Percentiles rank a stretch among this genome's conserved stretches.
Conservation (phyloP, 1,140 invertebrate species). For the Drosophila kanapiae region DNA sequence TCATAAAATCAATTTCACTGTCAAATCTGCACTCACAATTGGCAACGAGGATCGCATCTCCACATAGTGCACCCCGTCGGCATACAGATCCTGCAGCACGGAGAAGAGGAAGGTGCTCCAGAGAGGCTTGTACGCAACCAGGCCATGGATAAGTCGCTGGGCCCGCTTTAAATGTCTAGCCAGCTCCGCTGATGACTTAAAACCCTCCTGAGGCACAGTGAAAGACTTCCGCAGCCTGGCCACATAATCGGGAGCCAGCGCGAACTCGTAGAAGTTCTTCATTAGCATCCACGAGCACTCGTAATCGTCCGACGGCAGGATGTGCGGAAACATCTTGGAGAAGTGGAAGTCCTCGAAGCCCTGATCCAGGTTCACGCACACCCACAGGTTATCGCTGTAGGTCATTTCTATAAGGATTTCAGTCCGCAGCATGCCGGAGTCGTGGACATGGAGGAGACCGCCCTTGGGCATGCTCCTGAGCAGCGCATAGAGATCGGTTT, state of each 20-base stretch:
- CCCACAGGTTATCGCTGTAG: conserved; percentile 46
- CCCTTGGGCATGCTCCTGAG: conserved; percentile 90
- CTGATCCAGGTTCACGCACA: conserved; percentile 48
- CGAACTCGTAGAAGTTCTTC: conserved; percentile 84
- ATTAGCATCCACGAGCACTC: conserved; percentile 88
- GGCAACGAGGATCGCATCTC: conserved; percentile 89
- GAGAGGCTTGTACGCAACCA: conserved; percentile 89
- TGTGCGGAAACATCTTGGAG: conserved; percentile 45
- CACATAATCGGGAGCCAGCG: background rate
- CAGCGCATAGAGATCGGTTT: conserved; percentile 89
- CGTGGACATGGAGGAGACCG: conserved; percentile 90
- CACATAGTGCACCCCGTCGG: conserved; percentile 92
- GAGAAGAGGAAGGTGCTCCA: conserved; percentile 90
- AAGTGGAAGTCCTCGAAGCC: conserved; percentile 85
- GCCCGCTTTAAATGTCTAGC: conserved; percentile 89
- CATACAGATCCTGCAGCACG: conserved; percentile 89
- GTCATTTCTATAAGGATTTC: conserved; percentile 86
- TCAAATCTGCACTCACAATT: conserved; percentile 52
- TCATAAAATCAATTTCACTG: no score
- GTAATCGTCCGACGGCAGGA: conserved; percentile 55
- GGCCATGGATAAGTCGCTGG: conserved; percentile 87
- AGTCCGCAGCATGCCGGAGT: conserved; percentile 88
- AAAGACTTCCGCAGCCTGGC: conserved; percentile 21
- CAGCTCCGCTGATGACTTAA: conserved; percentile 87
- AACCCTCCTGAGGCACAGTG: conserved; percentile 69